Conservation (phyloP, 2,888 invertebrate genomes). For the Hydraecia micacea region DNA sequence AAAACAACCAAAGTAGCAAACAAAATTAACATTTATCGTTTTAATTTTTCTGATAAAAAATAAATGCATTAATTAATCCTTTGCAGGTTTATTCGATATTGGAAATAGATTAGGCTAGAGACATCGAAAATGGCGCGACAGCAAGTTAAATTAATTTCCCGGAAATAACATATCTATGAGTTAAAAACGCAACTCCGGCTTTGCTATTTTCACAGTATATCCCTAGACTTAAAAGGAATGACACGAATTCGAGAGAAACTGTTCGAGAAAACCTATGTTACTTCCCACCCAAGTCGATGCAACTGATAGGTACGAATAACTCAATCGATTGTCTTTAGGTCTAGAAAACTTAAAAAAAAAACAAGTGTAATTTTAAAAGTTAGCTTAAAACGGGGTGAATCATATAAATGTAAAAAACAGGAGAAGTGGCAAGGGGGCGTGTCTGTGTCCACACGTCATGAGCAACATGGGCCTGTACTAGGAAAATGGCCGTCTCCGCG, state of each 20-base stretch:
- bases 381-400: too few relatives aligned
- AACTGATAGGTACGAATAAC: constrained; percentile 12
- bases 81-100: background rate
- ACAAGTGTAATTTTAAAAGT: background rate
- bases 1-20: background rate
- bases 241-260: background rate
- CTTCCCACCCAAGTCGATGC: background rate
- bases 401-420: too few relatives aligned
- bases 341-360: background rate
- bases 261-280: background rate
- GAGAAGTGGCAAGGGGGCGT: too few relatives aligned
- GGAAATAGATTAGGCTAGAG: background rate
- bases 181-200: background rate
- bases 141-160: background rate
- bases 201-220: constrained; percentile 16
- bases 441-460: too few relatives aligned
- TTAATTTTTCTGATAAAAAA: background rate
- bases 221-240: constrained; percentile 12
- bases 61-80: background rate
- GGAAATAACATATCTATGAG: background rate
- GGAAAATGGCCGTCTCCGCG: too few relatives aligned
- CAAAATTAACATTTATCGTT: background rate
- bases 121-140: background rate
- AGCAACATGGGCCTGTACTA: too few relatives aligned
- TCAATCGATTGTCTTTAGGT: background rate